phyloP scores from a whole-genome alignment of 2,113 vertebrate species.

The Notarius quadriscutis region DNA sequence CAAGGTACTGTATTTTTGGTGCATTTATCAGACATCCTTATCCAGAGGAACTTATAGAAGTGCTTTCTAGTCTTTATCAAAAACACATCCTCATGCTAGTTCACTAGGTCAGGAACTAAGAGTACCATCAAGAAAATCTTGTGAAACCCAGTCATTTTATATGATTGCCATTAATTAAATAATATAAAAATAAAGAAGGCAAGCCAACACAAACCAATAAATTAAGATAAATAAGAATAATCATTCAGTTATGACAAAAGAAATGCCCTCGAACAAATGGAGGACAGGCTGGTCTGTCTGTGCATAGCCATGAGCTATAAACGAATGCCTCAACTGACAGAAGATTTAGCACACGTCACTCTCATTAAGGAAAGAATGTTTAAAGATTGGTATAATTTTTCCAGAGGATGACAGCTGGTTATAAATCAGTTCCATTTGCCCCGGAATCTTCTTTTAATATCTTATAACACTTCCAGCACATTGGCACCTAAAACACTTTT shows the following conservation, averaged over 20 bases:
- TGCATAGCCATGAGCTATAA: not conserved
- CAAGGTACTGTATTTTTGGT: too few species aligned
- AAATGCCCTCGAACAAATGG: not conserved
- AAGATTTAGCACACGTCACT: not conserved
- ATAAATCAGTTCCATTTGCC: constrained; percentile 1
- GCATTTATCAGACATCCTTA: too few species aligned
- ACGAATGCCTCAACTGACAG: not conserved
- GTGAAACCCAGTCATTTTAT: too few species aligned
- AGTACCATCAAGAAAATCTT: not conserved
- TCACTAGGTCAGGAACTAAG: not conserved
- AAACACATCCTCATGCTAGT: not conserved
- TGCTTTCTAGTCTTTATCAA: not conserved
- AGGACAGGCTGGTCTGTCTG: not conserved
- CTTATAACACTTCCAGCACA: not conserved
- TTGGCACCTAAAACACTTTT: not conserved
- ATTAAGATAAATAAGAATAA: not conserved
- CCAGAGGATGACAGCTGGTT: not conserved
- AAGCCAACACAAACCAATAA: not conserved
- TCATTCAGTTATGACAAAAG: not conserved
- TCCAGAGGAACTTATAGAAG: not conserved
- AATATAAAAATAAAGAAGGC: not conserved
- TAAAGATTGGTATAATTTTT: not conserved
- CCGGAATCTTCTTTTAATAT: not conserved
- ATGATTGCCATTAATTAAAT: not conserved
- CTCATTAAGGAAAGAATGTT: not conserved